Conservation (phyloP, 2,888 invertebrate genomes). For the Patella caerulea region DNA sequence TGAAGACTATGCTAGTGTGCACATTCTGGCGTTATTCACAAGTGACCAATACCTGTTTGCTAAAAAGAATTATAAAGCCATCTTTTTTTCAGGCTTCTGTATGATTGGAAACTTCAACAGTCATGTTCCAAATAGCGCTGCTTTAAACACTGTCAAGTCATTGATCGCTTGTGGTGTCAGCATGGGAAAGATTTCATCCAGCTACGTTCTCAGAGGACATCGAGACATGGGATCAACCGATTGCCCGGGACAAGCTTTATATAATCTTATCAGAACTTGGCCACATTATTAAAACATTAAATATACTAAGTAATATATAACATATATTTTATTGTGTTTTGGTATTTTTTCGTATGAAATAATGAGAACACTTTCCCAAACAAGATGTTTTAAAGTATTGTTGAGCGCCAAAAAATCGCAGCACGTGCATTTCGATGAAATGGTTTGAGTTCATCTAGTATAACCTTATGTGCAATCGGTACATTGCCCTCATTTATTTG, state of each 20-base stretch:
- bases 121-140: slow-evolving; percentile 51
- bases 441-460: no score
- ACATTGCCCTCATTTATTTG: no score
- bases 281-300: slow-evolving; percentile 40
- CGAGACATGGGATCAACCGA: slow-evolving; percentile 47
- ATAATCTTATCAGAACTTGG: slow-evolving; percentile 50
- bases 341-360: no score
- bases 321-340: no score
- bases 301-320: no score
- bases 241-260: slow-evolving; percentile 55
- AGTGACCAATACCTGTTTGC: background rate
- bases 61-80: background rate
- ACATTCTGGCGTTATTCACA: background rate
- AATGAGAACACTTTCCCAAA: no score
- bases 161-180: slow-evolving; percentile 57
- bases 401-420: no score
- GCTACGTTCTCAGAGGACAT: slow-evolving; percentile 54
- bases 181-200: slow-evolving; percentile 43
- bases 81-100: slow-evolving; percentile 48
- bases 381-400: no score
- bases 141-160: slow-evolving; percentile 53
- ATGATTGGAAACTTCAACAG: slow-evolving; percentile 60
- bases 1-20: no score
- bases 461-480: no score
- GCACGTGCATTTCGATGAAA: no score